phyloP scores from a whole-genome alignment of 2,113 vertebrate species.

The Peromyscus maniculatus region DNA sequence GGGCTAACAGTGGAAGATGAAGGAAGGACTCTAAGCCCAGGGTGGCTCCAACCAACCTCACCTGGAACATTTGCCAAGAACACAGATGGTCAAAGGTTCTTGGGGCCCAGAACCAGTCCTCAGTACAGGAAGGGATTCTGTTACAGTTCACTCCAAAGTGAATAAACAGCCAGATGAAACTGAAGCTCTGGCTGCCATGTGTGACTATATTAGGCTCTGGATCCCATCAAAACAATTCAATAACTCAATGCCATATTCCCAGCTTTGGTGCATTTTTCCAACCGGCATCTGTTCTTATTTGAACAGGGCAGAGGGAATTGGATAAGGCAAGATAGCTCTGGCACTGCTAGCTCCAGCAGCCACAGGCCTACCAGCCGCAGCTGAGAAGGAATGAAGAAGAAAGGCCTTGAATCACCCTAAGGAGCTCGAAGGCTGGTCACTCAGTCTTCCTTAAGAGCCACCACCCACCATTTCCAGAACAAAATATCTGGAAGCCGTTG shows the following conservation, averaged over 20 bases:
- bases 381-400: not conserved
- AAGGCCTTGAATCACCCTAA: not conserved
- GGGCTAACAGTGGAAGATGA: not conserved
- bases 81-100: not conserved
- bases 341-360: too few relatives aligned
- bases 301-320: not conserved
- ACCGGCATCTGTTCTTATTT: slow-evolving; percentile 16
- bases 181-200: not conserved
- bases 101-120: not conserved
- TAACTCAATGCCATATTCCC: not conserved
- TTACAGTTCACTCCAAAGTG: not conserved
- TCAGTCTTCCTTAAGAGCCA: not conserved
- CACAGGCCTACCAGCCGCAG: not conserved
- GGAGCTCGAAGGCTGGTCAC: not conserved
- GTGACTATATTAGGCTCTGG: not conserved
- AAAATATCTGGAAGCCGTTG: not conserved
- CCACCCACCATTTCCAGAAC: not conserved
- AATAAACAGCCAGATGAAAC: not conserved
- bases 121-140: not conserved
- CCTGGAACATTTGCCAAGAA: not conserved
- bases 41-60: not conserved
- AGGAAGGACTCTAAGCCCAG: not conserved
- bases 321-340: not conserved
- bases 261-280: not conserved
- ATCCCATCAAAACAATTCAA: slow-evolving; percentile 39